These are phyloP conservation scores for Pseudonaja textilis DNA, from an alignment of 2,113 vertebrate genomes.

Conservation along the genomic window DNA sequence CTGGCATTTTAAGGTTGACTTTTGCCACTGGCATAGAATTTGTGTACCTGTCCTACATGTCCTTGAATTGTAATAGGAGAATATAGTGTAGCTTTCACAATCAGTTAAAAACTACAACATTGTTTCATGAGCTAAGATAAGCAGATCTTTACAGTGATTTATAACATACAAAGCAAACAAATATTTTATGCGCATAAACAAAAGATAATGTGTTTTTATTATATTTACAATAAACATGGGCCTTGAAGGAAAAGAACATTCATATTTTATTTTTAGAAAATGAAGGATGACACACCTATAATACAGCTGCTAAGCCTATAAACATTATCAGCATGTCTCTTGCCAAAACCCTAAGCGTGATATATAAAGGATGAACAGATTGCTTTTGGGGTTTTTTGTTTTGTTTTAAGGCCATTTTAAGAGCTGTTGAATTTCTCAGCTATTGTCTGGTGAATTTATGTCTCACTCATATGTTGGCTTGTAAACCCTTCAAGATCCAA, in stretches of 20 bases:
- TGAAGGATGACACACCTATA: background rate
- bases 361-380: slow-evolving; percentile 3
- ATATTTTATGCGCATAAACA: slow-evolving; percentile 15
- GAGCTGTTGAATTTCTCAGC: background rate
- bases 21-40: background rate
- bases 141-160: slow-evolving; percentile 27
- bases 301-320: background rate
- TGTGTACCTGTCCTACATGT: background rate
- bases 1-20: background rate
- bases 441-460: background rate
- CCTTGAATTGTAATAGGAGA: background rate
- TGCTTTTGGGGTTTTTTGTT: background rate
- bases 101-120: slow-evolving; percentile 1
- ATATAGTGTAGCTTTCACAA: slow-evolving; percentile 3
- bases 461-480: background rate
- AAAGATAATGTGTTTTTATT: background rate
- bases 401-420: background rate
- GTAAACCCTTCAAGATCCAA: background rate
- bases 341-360: background rate
- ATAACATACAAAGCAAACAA: slow-evolving; percentile 20
- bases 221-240: slow-evolving; percentile 22
- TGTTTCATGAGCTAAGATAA: slow-evolving; percentile 17
- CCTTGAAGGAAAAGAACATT: background rate
- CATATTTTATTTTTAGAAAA: slow-evolving; percentile 12
- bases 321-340: slow-evolving; percentile 12